A percentile compares a stretch with the other conserved stretches of the same genome.
These are phyloP conservation scores for Dermolepida albohirtum DNA, from an alignment of 2,888 invertebrate species.

Conservation along the genomic window DNA sequence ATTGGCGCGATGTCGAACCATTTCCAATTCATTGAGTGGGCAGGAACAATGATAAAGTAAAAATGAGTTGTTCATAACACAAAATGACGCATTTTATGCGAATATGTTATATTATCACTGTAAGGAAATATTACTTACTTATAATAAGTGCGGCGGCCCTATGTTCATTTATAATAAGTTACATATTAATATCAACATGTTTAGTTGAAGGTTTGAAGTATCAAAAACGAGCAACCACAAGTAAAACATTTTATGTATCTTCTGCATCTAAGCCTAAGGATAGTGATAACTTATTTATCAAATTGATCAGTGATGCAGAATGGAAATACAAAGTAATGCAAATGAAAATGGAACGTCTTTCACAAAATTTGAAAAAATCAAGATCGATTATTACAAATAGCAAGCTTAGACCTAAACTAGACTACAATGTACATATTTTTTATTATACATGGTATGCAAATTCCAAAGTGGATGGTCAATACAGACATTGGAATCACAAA, in stretches of 20 bases:
- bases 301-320: conserved; percentile 47
- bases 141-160: conserved; percentile 15
- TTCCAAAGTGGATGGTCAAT: conserved; percentile 55
- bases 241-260: neutral
- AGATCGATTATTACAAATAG: conserved; percentile 49
- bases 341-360: conserved; percentile 54
- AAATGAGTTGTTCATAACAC: conserved; percentile 26
- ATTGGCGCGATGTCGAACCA: conserved; percentile 13
- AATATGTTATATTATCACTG: conserved; percentile 31
- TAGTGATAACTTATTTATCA: conserved; percentile 9
- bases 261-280: neutral
- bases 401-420: conserved; percentile 53
- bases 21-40: conserved; percentile 23
- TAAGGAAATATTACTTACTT: conserved; percentile 29
- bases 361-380: conserved; percentile 53
- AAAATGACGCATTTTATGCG: conserved; percentile 29
- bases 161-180: conserved; percentile 33
- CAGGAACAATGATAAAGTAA: conserved; percentile 23
- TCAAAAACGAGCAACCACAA: neutral
- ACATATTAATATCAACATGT: conserved; percentile 30
- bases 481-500: conserved; percentile 60
- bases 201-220: conserved; percentile 5
- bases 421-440: conserved; percentile 59
- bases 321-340: conserved; percentile 52
- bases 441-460: conserved; percentile 62